Conservation (phyloP, 2,113 vertebrate species). For the Benitochromis conjunctus region DNA sequence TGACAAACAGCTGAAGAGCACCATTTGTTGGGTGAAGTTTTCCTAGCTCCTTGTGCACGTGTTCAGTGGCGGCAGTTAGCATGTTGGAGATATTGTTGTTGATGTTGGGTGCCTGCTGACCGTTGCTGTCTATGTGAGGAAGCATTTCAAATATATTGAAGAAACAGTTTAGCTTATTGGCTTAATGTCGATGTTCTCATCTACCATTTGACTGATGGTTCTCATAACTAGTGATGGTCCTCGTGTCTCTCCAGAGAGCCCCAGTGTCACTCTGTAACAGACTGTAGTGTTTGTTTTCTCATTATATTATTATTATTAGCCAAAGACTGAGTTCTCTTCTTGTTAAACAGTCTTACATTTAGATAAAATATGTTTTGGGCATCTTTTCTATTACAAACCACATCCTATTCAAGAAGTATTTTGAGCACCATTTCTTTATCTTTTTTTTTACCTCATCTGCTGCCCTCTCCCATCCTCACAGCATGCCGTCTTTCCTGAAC, state of each 20-base stretch:
- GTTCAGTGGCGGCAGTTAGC: neutral
- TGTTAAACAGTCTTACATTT: neutral
- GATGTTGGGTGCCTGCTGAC: neutral
- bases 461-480: neutral
- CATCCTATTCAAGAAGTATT: neutral
- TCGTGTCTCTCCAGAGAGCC: neutral
- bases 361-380: neutral
- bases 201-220: neutral
- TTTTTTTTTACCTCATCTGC: neutral
- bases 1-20: neutral
- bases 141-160: neutral
- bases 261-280: neutral
- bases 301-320: neutral
- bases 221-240: neutral
- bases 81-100: neutral
- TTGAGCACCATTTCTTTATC: neutral
- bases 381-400: neutral
- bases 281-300: neutral
- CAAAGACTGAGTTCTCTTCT: neutral
- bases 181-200: neutral
- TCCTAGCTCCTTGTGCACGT: neutral
- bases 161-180: neutral
- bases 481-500: slow-evolving; percentile 5
- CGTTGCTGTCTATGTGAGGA: neutral
- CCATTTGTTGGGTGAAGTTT: neutral